Base-by-base conservation (phyloP, 2,113 vertebrate species). In the Cyprinodon brontotheroides region DNA sequence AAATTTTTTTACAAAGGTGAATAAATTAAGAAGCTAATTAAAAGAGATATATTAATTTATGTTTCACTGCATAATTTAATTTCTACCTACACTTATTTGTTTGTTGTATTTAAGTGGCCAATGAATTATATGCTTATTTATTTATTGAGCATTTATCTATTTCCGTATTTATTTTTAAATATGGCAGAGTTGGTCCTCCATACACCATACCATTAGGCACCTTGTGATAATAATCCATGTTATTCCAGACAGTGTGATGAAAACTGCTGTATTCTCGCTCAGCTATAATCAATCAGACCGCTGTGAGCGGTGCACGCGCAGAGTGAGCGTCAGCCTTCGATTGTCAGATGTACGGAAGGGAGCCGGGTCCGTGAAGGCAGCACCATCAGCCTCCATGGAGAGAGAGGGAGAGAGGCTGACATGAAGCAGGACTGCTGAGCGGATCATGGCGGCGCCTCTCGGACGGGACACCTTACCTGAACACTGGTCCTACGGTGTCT, bases 401-500 rank as follows among this genome's bases (percentile, higher is more conserved):
- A 80, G 76, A 79, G 79, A 77, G 61, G 87, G 86, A 85, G 87
- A 80, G 76, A 79, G 79, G 75, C 68, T 77, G 89, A 90, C 75
- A 84, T 88, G 89, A 90, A 85, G 65, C 78, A 84, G 91, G 86
- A 87, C 83, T 87, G 86, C 69, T 85, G 66, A 85, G 79, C 81
- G 92, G 94, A 96, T 96, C 95, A 96, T 97, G 96, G 95, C 95
- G 94, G 95, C 93, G 83, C 90, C 93, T 86, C 91, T 93, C 92
- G 94, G 93, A 89, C 94, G 94, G 95, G 96, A 97, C 93, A 82
- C 91, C 71, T 84, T 98, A 93, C 97, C 97, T 91, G 95, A 95
- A 72, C 92, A 90, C 91, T 97, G 96, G 95, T 96, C 95, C 17
- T 97, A 96, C 82, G 97, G 97, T 14, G 96, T 98, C 72, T 96